Percentiles rank a stretch among this genome's conserved stretches.
These are phyloP conservation scores for Coracopsis vasa DNA, from an alignment of 2,113 vertebrate species.

Conservation along the genomic window DNA sequence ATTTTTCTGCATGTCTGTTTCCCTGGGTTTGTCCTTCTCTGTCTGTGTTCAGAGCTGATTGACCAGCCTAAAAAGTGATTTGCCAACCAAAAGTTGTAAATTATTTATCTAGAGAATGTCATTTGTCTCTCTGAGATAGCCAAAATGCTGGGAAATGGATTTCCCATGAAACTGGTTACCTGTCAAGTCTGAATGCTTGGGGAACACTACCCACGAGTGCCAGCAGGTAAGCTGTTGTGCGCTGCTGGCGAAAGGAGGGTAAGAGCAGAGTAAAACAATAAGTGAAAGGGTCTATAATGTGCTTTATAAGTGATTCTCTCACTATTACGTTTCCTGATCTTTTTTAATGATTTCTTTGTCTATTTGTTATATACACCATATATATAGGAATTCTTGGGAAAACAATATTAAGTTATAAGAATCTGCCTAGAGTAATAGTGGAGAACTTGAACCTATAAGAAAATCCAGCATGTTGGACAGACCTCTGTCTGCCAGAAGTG, in stretches of 20 bases:
- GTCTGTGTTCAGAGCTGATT: background rate
- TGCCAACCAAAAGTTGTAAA: background rate
- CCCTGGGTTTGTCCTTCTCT: background rate
- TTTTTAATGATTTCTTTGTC: background rate
- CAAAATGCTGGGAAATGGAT: background rate
- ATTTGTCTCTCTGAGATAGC: background rate
- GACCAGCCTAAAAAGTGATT: background rate
- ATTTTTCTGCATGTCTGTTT: background rate
- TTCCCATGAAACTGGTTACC: background rate
- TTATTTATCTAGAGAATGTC: background rate
- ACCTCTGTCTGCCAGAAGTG: background rate
- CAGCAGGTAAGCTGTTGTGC: background rate
- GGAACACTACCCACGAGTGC: fast-evolving
- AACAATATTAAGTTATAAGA: background rate
- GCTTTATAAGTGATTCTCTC: background rate
- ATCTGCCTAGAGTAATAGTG: background rate
- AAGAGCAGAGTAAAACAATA: background rate
- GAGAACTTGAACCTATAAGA: background rate
- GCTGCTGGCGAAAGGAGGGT: background rate
- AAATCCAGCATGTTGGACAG: background rate
- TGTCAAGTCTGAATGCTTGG: background rate
- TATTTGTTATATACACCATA: background rate
- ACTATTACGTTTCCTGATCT: background rate
- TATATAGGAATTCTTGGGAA: background rate
- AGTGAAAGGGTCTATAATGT: background rate